Base-by-base conservation (phyloP, 2,888 invertebrate genomes). In the Mesorhabditis belari region DNA sequence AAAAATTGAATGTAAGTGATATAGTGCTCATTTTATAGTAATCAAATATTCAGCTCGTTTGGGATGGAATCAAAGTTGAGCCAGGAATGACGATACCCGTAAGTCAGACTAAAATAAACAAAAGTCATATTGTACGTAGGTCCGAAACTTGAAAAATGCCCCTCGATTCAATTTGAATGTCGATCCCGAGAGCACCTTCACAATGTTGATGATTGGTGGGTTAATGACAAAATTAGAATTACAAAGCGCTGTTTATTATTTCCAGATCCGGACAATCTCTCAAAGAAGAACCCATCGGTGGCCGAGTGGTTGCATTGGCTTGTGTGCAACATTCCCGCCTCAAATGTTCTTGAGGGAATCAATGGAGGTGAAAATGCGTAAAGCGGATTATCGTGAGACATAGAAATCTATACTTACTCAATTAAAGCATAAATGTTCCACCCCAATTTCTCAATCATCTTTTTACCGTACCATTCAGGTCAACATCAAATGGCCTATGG, bases 241-340 rank as follows among this genome's bases (percentile, higher is more conserved):
- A n/a, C n/a, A n/a, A n/a, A n/a, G n/a, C n/a, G n/a, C n/a, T n/a
- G n/a, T 6, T 24, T 35, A 52, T 52, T 3, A 35, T 6, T 57
- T 73, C 54, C 25, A 79, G 80, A 81, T 62, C 81, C 81, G 17
- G 81, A 81, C 64, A 80, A 81, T 55, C 69, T 81, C 55, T 80
- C 79, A 5, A 70, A 79, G 19, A 77, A 79, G 62, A 81, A 81
- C 49, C 81, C 81, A 24, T 74, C 77, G 1, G 81, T 81, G 5
- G 81, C 81, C 50, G 80, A 81, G 61, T 81, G 81, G 81, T 75
- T 81, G 25, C 81, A 81, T 59, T 80, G 80, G 81, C 69, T 80
- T 35, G 79, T 75, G 5, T 65, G 63, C 54, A 80, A 80, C 70
- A 80, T 80, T 57, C 80, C 80, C 19, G 79, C 77, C 28, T 73